Percentiles rank a stretch among this genome's conserved stretches.
Evolutionary conservation across 2,113 vertebrate species (phyloP).

Genomic region (Gorsachius goisagi): DNA sequence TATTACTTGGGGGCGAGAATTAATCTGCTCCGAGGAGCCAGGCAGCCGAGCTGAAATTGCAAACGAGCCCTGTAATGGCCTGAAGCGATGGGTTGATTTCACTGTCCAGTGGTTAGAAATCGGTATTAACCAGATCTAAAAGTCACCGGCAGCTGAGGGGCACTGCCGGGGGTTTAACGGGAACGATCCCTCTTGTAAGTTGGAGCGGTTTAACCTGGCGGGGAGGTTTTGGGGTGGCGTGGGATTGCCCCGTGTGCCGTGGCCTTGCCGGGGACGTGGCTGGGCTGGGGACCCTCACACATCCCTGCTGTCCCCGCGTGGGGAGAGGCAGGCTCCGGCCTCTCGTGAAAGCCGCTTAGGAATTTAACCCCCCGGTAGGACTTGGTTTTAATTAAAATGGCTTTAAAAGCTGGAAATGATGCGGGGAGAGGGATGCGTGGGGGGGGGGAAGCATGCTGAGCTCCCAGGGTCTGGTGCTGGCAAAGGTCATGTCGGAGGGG

Average conservation of each 20-base stretch:
- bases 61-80: not conserved
- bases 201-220: accelerated
- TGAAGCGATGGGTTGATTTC: not conserved
- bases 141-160: accelerated
- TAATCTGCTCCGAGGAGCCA: not conserved
- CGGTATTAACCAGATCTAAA: not conserved
- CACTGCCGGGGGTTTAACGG: not conserved
- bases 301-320: not conserved
- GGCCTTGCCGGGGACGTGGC: not conserved
- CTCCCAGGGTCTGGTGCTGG: not conserved
- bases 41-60: not conserved
- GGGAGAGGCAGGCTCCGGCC: not conserved
- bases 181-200: accelerated
- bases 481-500: not conserved
- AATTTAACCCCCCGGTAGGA: not conserved
- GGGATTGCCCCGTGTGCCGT: accelerated
- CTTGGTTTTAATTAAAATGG: not conserved
- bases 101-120: not conserved
- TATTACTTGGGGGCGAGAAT: not conserved
- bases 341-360: not conserved
- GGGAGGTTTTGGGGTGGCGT: accelerated
- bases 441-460: accelerated
- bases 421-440: not conserved
- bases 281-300: not conserved
- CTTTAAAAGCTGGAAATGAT: not conserved